Evolutionary conservation across 2,113 vertebrate species (phyloP), one percentile per base, ranked within the genome.

Genomic region (Ascaphus truei): DNA sequence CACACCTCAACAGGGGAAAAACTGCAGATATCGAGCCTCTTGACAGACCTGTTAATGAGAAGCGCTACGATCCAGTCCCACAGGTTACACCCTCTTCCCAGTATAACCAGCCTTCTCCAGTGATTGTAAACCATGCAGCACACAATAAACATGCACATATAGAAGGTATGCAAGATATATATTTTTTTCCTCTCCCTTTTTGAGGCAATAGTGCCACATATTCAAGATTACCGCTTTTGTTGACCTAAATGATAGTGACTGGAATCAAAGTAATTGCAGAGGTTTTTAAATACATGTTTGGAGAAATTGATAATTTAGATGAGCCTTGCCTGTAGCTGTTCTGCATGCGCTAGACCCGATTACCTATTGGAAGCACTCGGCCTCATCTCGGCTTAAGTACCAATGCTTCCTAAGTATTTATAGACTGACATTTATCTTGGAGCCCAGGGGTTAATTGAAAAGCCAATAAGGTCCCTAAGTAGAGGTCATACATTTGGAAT

Each of bases 31-130:
- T 36, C 2, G 96, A 99, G 51, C 75, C 88, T 7, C 31, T 83
- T 55, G 94, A 98, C 52, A 93, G 94, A 73, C 77, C 92, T n/a
- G 91, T 89, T 66, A 88, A 84, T 51, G 96, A 99, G 56, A 98
- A 96, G 66, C 87, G 92, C 75, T 96, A 92, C 10, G 96, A 98
- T 23, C 82, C 91, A 0, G 25, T 87, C 43, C 81, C 90, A 63
- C 89, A 87, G 59, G 86, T 93, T 62, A 92, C 91, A 29, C 88
- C 92, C 1, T 85, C 88, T 3, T 83, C 92, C 1, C 95, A 93
- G 79, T 96, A 96, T 7, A 87, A 86, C 1, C 92, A 92, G 1
- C 81, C 86, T 1, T 9, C 72, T 41, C 88, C 81, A 62, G 80
- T 86, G 0, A 34, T 74, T 4, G 68, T 89, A 0, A 84, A 76